These are phyloP conservation scores for Agelastica alni DNA, from an alignment of 2,888 invertebrate genomes.

Conservation along the genomic window DNA sequence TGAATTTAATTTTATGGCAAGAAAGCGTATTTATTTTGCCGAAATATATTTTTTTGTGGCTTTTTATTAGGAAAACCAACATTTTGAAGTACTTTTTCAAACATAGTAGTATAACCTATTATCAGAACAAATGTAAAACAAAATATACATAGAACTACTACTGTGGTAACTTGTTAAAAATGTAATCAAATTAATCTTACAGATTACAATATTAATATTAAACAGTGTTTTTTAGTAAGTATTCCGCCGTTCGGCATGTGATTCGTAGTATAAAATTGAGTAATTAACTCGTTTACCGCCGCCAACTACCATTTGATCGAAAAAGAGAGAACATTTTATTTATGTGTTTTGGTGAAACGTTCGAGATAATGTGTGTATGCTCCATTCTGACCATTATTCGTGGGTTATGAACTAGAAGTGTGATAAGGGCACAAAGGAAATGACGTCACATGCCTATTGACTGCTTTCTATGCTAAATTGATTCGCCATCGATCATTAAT, in stretches of 20 bases:
- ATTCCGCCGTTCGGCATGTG: not conserved
- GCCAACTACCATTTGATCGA: constrained; percentile 1
- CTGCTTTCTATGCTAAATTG: constrained; percentile 55
- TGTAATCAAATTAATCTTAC: too few relatives aligned
- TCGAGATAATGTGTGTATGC: constrained; percentile 9
- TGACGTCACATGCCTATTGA: constrained; percentile 58
- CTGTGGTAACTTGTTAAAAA: too few relatives aligned
- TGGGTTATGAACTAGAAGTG: constrained; percentile 59
- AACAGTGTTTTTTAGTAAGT: too few relatives aligned
- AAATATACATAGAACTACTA: too few relatives aligned
- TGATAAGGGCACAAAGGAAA: constrained; percentile 59
- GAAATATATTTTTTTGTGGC: too few relatives aligned
- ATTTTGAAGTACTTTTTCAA: too few relatives aligned
- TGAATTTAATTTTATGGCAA: too few relatives aligned
- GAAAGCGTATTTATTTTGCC: too few relatives aligned
- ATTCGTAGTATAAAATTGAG: constrained; percentile 5
- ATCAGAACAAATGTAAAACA: too few relatives aligned
- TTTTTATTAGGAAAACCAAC: too few relatives aligned
- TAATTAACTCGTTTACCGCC: constrained; percentile 3
- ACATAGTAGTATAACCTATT: too few relatives aligned
- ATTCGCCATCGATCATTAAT: constrained; percentile 57
- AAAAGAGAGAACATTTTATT: constrained; percentile 1
- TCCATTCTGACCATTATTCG: constrained; percentile 55
- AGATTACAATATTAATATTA: too few relatives aligned
- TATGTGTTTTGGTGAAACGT: constrained; percentile 6